These are phyloP conservation scores for Petrophora chlorosata DNA, from an alignment of 2,888 invertebrate species.

Conservation along the genomic window DNA sequence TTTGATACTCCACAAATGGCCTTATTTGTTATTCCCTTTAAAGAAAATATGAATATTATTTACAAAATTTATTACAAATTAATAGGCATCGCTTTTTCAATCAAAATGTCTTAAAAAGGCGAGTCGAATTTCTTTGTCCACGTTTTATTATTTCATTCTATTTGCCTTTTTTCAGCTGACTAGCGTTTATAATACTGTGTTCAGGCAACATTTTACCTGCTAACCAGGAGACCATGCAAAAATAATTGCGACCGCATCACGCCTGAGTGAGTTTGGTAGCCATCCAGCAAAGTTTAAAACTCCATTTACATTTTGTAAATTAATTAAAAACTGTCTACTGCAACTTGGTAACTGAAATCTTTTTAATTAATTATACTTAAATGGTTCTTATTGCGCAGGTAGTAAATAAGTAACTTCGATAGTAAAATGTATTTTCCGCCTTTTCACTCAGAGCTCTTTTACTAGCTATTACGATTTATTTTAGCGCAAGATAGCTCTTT, in stretches of 20 bases:
- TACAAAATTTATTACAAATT: background rate
- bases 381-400: no score
- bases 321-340: conserved; percentile 58
- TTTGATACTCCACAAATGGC: no score
- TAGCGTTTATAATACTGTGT: no score
- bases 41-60: background rate
- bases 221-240: conserved; percentile 37
- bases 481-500: no score
- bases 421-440: no score
- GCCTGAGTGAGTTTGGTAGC: conserved; percentile 42
- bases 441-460: no score
- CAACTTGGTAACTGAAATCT: conserved; percentile 38
- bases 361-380: background rate
- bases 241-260: conserved; percentile 41
- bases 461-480: no score
- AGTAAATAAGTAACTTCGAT: no score
- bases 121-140: background rate
- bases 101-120: background rate
- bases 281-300: conserved; percentile 48
- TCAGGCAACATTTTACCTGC: no score
- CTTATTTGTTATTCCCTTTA: background rate
- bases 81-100: background rate
- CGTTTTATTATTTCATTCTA: background rate
- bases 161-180: conserved; percentile 5
- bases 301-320: conserved; percentile 47